phyloP scores from a whole-genome alignment of 1,140 invertebrate species.

The Aphelenchoides fujianensis region DNA sequence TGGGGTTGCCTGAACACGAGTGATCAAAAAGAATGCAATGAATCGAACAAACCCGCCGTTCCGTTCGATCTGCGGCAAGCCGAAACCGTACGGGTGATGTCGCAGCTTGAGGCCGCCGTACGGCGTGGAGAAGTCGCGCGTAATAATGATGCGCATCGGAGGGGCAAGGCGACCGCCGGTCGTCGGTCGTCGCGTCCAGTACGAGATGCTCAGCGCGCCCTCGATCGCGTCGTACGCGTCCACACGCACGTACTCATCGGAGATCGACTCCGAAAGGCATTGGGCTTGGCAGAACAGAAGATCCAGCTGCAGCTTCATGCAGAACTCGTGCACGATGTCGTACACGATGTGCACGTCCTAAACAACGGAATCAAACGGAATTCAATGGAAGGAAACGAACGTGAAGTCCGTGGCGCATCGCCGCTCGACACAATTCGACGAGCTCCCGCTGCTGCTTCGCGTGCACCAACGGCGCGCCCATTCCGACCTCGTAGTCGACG shows the following conservation, averaged over 20 bases:
- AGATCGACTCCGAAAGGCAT: background rate
- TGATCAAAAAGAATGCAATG: background rate
- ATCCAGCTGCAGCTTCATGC: slow-evolving; percentile 13
- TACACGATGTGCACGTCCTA: slow-evolving; percentile 10
- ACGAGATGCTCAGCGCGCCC: background rate
- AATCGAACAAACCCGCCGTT: background rate
- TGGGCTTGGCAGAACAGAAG: slow-evolving; percentile 8
- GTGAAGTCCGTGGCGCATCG: background rate
- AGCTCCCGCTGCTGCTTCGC: background rate
- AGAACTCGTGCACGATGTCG: slow-evolving; percentile 17
- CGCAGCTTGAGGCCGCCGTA: background rate
- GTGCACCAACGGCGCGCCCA: slow-evolving; percentile 9
- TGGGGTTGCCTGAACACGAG: background rate
- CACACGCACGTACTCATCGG: background rate
- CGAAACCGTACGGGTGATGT: slow-evolving; percentile 2
- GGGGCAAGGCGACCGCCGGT: too few relatives aligned
- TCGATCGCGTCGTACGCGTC: slow-evolving; percentile 11
- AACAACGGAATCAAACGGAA: too few relatives aligned
- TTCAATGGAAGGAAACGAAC: background rate
- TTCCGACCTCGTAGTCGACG: slow-evolving; percentile 14
- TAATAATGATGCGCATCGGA: background rate
- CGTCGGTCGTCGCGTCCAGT: slow-evolving; percentile 8
- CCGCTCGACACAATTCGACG: background rate
- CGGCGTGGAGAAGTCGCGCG: background rate
- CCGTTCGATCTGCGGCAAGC: background rate